A percentile compares a stretch with the other conserved stretches of the same genome.
phyloP scores from a whole-genome alignment of 2,797 vertebrate genomes.

The Oryzias dopingdopingensis region DNA sequence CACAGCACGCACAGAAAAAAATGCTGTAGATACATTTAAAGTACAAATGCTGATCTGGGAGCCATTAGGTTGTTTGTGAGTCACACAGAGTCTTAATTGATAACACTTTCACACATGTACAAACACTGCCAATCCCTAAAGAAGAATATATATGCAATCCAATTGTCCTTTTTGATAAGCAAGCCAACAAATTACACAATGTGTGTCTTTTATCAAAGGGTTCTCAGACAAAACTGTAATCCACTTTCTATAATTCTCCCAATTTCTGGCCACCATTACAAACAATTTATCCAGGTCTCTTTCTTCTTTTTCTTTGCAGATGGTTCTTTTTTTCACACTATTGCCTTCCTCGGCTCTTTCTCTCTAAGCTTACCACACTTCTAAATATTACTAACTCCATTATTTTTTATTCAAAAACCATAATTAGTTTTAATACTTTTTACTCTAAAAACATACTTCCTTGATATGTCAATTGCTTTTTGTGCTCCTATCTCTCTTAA shows the following conservation, averaged over 20 bases:
- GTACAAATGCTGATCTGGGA: constrained; percentile 55
- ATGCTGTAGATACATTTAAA: constrained; percentile 26
- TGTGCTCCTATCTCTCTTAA: constrained; percentile 32
- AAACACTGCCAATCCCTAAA: constrained; percentile 47
- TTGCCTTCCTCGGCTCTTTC: constrained; percentile 32
- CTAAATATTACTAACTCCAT: constrained; percentile 32
- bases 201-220: constrained; percentile 56
- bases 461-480: constrained; percentile 24
- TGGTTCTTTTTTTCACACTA: constrained; percentile 53
- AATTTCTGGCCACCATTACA: constrained; percentile 32
- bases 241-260: constrained; percentile 33
- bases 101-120: constrained; percentile 60
- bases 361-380: constrained; percentile 24
- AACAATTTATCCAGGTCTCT: constrained; percentile 42
- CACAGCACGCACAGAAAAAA: constrained; percentile 35
- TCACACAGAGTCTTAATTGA: constrained; percentile 62
- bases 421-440: constrained; percentile 15
- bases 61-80: constrained; percentile 62
- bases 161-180: constrained; percentile 61
- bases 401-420: constrained; percentile 31
- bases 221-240: constrained; percentile 48
- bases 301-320: constrained; percentile 46
- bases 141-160: constrained; percentile 65
- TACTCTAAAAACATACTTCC: constrained; percentile 6
- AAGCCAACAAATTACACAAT: constrained; percentile 59